Conservation (phyloP, 2,888 invertebrate species). For the Noctua pronuba region DNA sequence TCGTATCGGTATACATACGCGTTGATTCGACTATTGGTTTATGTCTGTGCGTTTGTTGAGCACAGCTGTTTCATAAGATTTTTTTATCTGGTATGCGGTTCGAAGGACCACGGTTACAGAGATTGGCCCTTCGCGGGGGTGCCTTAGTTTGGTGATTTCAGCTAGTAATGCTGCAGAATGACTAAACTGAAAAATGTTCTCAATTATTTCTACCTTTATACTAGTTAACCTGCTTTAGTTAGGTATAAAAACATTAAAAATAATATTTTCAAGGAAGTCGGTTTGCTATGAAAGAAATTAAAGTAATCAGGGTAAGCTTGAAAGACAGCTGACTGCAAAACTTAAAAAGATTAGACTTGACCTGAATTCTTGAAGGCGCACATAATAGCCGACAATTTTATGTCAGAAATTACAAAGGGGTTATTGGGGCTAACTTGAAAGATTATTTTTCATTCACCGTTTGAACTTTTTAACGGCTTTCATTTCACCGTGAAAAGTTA, state of each 20-base stretch:
- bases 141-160: not conserved
- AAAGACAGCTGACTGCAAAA: conserved; percentile 43
- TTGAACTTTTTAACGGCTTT: conserved; percentile 47
- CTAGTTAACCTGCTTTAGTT: not conserved
- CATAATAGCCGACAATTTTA: conserved; percentile 26
- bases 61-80: not conserved
- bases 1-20: conserved; percentile 13
- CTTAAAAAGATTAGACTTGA: conserved; percentile 43
- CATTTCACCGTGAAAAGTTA: conserved; percentile 29
- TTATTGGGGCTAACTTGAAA: conserved; percentile 29
- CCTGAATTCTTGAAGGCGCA: conserved; percentile 33
- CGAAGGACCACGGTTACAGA: not conserved
- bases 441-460: conserved; percentile 36
- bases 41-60: not conserved
- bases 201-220: not conserved
- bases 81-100: not conserved
- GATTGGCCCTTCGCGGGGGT: not conserved
- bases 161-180: not conserved
- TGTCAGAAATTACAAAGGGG: conserved; percentile 29
- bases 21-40: conserved; percentile 40
- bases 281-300: conserved; percentile 12
- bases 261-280: conserved; percentile 1
- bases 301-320: conserved; percentile 25
- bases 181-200: not conserved
- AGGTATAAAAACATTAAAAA: not conserved